These are phyloP conservation scores for Amblyteles armatorius DNA, from an alignment of 2,888 invertebrate genomes.

Conservation along the genomic window DNA sequence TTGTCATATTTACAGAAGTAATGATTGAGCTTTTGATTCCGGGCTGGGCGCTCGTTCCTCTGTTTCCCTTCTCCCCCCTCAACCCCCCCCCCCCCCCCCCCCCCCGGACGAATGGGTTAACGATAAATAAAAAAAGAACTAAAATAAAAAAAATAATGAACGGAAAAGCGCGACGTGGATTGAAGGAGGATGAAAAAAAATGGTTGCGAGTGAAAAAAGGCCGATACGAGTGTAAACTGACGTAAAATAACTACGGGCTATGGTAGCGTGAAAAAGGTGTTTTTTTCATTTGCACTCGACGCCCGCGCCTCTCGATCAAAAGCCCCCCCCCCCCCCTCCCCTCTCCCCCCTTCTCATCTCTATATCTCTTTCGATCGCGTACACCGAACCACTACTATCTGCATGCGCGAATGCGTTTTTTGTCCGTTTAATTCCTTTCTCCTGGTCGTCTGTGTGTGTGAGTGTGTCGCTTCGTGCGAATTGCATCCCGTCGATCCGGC, in stretches of 20 bases:
- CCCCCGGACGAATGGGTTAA: conserved; percentile 55
- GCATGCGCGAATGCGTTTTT: conserved; percentile 60
- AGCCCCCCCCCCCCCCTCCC: background rate
- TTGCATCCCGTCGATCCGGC: conserved; percentile 42
- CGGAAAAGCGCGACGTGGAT: background rate
- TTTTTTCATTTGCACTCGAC: conserved; percentile 72
- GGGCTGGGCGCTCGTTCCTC: conserved; percentile 34
- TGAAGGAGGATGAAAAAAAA: background rate
- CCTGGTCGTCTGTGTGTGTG: conserved; percentile 35
- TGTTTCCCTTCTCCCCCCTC: background rate
- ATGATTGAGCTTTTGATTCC: conserved; percentile 59
- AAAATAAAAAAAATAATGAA: conserved; percentile 32
- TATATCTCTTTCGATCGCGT: conserved; percentile 7
- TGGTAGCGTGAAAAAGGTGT: conserved; percentile 69
- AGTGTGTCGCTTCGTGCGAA: conserved; percentile 14
- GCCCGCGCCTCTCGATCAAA: conserved; percentile 52
- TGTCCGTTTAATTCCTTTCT: conserved; percentile 65
- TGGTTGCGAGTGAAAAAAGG: conserved; percentile 52
- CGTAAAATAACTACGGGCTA: conserved; percentile 70
- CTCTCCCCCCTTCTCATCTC: background rate
- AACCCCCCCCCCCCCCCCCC: background rate
- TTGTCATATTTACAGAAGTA: conserved; percentile 62
- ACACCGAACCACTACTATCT: conserved; percentile 1
- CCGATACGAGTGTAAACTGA: conserved; percentile 65
- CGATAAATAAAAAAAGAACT: conserved; percentile 48